Conservation (phyloP, 2,113 vertebrate genomes). For the Odobenus rosmarus region DNA sequence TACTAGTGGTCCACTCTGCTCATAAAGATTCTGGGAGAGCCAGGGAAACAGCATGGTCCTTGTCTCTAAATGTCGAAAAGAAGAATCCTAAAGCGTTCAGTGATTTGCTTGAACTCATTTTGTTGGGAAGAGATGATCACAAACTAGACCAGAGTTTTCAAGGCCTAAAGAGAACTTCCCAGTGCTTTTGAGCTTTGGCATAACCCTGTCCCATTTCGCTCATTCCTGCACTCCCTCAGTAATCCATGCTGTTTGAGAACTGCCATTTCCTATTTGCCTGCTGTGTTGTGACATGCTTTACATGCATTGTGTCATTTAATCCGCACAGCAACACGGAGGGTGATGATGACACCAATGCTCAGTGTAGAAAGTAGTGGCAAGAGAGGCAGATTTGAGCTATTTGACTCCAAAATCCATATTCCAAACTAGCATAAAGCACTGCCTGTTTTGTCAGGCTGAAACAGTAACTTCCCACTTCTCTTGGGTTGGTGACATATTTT, state of each 20-base stretch:
- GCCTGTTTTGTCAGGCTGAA: not conserved
- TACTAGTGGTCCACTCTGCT: not conserved
- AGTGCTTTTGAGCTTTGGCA: not conserved
- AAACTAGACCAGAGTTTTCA: not conserved
- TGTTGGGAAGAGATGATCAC: not conserved
- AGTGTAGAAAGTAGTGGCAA: not conserved
- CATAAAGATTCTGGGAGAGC: not conserved
- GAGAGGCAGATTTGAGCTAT: not conserved
- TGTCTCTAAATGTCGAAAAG: not conserved
- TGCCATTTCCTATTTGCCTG: not conserved
- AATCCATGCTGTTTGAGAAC: not conserved
- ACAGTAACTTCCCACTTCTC: not conserved
- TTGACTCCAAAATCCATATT: not conserved
- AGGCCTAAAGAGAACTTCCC: not conserved
- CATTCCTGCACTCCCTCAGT: not conserved
- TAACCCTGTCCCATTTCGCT: not conserved
- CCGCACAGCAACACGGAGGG: not conserved
- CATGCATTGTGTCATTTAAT: not conserved
- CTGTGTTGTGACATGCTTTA: not conserved
- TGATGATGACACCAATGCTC: not conserved
- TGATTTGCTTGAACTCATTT: not conserved
- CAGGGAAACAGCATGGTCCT: not conserved
- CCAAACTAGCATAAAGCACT: not conserved
- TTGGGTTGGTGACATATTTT: not conserved
- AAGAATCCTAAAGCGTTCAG: not conserved